phyloP scores from a whole-genome alignment of 1,140 invertebrate species.

The Temnothorax curvispinosus region DNA sequence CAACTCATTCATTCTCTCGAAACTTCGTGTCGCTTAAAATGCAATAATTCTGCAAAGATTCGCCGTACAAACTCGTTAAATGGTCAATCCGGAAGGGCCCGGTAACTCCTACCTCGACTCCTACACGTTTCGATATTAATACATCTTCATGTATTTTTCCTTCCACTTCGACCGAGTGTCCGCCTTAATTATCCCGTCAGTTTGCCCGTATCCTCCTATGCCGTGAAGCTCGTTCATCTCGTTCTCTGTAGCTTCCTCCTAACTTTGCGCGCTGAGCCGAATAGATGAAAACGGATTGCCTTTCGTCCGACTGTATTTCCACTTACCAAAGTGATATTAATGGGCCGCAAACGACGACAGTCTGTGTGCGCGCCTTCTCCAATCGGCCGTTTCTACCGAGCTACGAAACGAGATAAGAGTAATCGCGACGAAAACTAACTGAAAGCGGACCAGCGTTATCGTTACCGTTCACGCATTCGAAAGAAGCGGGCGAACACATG shows the following conservation, averaged over 20 bases:
- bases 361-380: conserved; percentile 12
- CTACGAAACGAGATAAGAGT: conserved; percentile 33
- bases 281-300: conserved; percentile 76
- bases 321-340: conserved; percentile 76
- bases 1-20: not conserved
- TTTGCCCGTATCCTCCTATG: conserved; percentile 40
- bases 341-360: conserved; percentile 69
- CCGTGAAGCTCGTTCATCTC: conserved; percentile 59
- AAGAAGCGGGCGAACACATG: not conserved
- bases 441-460: conserved; percentile 55
- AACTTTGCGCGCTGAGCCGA: conserved; percentile 59
- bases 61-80: not conserved
- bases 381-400: conserved; percentile 21
- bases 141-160: conserved; percentile 59
- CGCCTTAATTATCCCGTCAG: conserved; percentile 73
- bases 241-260: conserved; percentile 21
- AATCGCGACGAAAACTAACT: conserved; percentile 33
- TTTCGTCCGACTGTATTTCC: conserved; percentile 70
- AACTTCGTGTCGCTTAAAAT: not conserved
- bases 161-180: conserved; percentile 52
- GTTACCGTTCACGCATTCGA: conserved; percentile 38
- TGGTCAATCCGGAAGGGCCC: not conserved
- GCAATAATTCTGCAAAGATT: not conserved
- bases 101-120: not conserved
- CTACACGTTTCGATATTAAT: conserved; percentile 69